Conservation (phyloP, 2,113 vertebrate genomes). For the Leuciscus idus region DNA sequence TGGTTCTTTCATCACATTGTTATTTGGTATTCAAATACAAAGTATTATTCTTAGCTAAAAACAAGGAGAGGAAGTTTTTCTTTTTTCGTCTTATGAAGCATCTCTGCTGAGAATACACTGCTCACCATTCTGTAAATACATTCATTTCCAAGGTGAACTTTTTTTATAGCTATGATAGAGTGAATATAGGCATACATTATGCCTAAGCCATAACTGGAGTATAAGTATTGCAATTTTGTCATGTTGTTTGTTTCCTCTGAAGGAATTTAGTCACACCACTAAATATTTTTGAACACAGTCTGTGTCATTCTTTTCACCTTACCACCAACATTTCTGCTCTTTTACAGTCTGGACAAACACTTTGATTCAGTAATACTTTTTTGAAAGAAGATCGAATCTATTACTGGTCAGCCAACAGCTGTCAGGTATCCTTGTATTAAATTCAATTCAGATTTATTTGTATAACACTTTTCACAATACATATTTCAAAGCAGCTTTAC, state of each 20-base stretch:
- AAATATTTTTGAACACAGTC: background rate
- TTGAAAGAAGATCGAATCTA: background rate
- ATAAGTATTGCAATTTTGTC: background rate
- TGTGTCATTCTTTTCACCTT: background rate
- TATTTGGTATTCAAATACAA: constrained; percentile 75
- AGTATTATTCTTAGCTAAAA: constrained; percentile 66
- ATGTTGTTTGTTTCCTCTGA: background rate
- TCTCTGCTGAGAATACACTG: background rate
- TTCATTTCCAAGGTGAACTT: background rate
- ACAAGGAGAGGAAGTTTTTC: constrained; percentile 67
- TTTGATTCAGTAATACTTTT: background rate
- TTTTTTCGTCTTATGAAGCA: constrained; percentile 53
- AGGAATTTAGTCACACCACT: background rate
- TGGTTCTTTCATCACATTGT: constrained; percentile 65
- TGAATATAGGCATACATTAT: background rate
- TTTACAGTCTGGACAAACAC: background rate
- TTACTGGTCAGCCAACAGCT: background rate
- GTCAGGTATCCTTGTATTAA: no score
- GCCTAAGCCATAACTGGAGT: background rate
- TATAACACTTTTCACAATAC: no score
- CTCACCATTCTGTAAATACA: constrained; percentile 3
- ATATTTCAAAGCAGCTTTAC: no score
- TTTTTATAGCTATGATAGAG: background rate
- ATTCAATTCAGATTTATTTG: no score
- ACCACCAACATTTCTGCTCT: no score